Evolutionary conservation across 2,797 vertebrate genomes (phyloP).

Genomic region (Rhinichthys osculus): DNA sequence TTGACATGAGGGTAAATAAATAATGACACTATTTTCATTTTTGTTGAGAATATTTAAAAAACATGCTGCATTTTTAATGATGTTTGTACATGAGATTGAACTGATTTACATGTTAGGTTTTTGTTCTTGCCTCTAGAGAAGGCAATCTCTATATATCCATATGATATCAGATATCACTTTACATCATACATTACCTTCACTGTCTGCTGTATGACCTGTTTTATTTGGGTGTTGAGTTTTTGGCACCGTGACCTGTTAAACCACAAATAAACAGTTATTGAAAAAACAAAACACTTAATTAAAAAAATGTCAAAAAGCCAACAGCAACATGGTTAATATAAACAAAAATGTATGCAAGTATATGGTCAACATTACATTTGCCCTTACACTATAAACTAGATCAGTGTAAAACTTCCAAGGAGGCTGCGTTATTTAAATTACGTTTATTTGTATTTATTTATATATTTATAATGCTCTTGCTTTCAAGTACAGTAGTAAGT

Average conservation of each 20-base stretch:
- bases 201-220: conserved; percentile 65
- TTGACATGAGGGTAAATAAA: neutral
- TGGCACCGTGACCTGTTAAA: conserved; percentile 69
- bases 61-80: neutral
- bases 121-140: neutral
- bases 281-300: neutral
- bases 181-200: conserved; percentile 79
- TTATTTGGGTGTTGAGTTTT: conserved; percentile 67
- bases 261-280: conserved; percentile 50
- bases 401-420: neutral
- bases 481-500: conserved; percentile 54
- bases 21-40: neutral
- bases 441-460: neutral
- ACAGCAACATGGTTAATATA: neutral
- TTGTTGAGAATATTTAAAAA: neutral
- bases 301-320: neutral
- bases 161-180: neutral
- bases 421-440: neutral
- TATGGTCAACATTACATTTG: neutral
- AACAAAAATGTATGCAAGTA: neutral
- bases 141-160: neutral
- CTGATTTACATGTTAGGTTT: no score
- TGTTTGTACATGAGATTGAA: neutral
- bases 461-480: neutral
- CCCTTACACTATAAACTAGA: neutral